These are phyloP conservation scores for Sinonovacula constricta DNA, from an alignment of 1,140 invertebrate species.

Conservation along the genomic window DNA sequence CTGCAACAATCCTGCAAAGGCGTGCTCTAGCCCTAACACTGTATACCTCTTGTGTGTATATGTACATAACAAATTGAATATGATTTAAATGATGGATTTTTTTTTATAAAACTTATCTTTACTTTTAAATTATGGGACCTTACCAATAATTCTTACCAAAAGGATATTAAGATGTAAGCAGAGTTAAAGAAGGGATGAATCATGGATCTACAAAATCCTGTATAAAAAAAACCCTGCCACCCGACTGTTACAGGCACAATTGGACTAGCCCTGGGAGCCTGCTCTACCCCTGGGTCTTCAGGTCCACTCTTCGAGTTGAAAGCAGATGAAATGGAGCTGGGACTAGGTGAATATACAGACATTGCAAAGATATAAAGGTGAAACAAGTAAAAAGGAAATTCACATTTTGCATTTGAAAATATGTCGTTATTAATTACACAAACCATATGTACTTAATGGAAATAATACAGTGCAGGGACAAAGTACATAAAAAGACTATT, in stretches of 20 bases:
- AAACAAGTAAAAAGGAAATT: too few species aligned
- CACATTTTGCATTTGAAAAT: too few species aligned
- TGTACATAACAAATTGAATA: not conserved
- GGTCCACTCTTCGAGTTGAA: conserved; percentile 84
- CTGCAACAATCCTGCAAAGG: too few species aligned
- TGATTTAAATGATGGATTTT: not conserved
- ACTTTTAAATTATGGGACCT: not conserved
- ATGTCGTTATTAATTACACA: too few species aligned
- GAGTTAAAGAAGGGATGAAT: too few species aligned
- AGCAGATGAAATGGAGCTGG: conserved; percentile 87
- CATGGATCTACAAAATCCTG: not conserved
- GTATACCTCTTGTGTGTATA: too few species aligned
- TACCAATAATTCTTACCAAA: not conserved
- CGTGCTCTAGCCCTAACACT: too few species aligned
- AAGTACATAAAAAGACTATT: too few species aligned
- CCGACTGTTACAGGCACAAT: conserved; percentile 83
- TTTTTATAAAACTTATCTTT: not conserved
- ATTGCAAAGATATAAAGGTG: too few species aligned
- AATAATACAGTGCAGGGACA: too few species aligned
- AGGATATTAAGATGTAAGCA: conserved; percentile 14
- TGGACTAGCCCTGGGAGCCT: conserved; percentile 85
- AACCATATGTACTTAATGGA: too few species aligned
- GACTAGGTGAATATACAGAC: conserved; percentile 87
- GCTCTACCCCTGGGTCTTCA: conserved; percentile 84
- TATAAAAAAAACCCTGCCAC: not conserved